Conservation (phyloP, 1,140 invertebrate species). For the Diorhabda elongata region DNA sequence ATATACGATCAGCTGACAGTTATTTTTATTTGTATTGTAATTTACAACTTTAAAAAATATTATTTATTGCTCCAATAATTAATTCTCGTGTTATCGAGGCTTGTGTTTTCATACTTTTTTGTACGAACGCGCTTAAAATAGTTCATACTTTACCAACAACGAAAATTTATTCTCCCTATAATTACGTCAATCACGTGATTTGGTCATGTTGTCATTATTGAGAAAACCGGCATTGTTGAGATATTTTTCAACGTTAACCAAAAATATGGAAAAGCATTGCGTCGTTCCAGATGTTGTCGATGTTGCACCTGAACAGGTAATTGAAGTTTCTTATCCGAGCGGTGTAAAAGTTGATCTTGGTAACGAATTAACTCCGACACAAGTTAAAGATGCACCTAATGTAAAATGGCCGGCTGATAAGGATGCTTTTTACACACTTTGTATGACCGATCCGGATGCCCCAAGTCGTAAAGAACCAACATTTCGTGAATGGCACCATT, state of each 20-base stretch:
- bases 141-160: too few relatives aligned
- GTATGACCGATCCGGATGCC: conserved; percentile 87
- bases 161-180: too few relatives aligned
- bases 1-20: too few relatives aligned
- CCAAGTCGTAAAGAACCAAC: conserved; percentile 73
- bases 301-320: conserved; percentile 39
- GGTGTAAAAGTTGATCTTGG: conserved; percentile 61
- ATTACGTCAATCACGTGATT: neutral
- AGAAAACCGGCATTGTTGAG: conserved; percentile 25
- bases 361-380: conserved; percentile 72
- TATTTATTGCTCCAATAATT: too few relatives aligned
- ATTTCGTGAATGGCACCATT: conserved; percentile 86
- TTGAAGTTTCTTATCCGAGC: conserved; percentile 48
- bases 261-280: conserved; percentile 49
- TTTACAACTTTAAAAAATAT: too few relatives aligned
- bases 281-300: conserved; percentile 52
- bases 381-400: conserved; percentile 65
- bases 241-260: conserved; percentile 29
- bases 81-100: too few relatives aligned
- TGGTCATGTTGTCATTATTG: conserved; percentile 23
- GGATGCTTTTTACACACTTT: conserved; percentile 68
- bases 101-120: too few relatives aligned
- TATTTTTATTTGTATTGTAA: too few relatives aligned
- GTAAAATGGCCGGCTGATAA: conserved; percentile 61
- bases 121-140: too few relatives aligned